phyloP scores from a whole-genome alignment of 30 jellyfish, hydroid and myxozoan genomes.

The Turritopsis dohrnii region DNA sequence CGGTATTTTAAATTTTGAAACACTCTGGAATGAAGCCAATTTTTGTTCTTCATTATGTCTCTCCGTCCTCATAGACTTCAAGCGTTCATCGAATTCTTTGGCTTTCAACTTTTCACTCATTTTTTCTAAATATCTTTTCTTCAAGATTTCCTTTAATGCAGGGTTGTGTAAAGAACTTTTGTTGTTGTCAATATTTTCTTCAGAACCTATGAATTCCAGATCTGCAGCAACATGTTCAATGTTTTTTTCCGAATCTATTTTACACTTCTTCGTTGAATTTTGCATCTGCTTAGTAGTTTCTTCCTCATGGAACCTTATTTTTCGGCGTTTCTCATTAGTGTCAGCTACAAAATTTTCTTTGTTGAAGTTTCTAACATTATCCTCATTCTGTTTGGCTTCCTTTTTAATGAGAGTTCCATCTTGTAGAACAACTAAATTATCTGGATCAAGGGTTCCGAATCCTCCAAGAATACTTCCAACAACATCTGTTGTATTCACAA shows the following conservation, averaged over 20 bases:
- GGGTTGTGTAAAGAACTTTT: not conserved
- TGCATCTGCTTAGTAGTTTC: not conserved
- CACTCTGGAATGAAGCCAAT: not conserved
- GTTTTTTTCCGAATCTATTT: not conserved
- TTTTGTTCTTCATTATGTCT: not conserved
- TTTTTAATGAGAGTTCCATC: slow-evolving; percentile 43
- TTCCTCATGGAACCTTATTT: not conserved
- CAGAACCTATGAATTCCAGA: not conserved
- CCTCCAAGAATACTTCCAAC: slow-evolving; percentile 56
- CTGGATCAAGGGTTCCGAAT: slow-evolving; percentile 56
- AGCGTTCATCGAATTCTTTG: not conserved
- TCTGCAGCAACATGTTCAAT: not conserved
- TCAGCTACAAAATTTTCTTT: not conserved
- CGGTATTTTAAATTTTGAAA: not conserved
- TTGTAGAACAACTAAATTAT: slow-evolving; percentile 38
- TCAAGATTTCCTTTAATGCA: not conserved
- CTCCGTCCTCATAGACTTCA: not conserved
- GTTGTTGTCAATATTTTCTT: not conserved
- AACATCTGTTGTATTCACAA: slow-evolving; percentile 34
- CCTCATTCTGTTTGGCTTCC: not conserved
- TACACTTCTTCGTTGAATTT: not conserved
- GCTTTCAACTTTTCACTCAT: not conserved
- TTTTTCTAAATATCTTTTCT: not conserved
- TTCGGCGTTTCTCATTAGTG: not conserved
- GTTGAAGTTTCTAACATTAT: not conserved